A percentile compares a stretch with the other conserved stretches of the same genome.
These are phyloP conservation scores for Apeira syringaria DNA, from an alignment of 2,888 invertebrate genomes.

Conservation along the genomic window DNA sequence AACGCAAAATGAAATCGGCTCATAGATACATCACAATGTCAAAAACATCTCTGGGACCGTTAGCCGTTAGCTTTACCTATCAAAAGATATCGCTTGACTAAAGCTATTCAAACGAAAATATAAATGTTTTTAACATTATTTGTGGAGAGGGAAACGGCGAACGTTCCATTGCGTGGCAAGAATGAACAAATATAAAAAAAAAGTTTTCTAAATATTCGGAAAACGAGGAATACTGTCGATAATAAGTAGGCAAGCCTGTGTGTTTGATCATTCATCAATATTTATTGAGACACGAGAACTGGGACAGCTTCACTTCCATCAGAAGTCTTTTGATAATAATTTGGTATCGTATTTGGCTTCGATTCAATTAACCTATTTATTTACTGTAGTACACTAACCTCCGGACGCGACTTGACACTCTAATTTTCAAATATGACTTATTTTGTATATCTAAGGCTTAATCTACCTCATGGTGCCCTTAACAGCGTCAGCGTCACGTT, in stretches of 20 bases:
- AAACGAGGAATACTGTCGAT: background rate
- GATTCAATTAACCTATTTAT: background rate
- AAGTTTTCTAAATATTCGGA: background rate
- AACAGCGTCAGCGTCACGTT: no score
- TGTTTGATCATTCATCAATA: background rate
- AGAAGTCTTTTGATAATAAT: conserved; percentile 1
- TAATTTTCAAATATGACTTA: no score
- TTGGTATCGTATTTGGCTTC: background rate
- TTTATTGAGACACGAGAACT: conserved; percentile 2
- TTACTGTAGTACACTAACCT: conserved; percentile 2
- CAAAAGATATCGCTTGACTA: no score
- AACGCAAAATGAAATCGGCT: no score
- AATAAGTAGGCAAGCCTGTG: background rate
- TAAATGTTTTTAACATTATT: no score
- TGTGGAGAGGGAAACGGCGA: background rate
- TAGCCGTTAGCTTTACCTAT: no score
- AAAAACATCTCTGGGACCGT: no score
- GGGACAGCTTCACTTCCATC: background rate
- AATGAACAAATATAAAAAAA: background rate
- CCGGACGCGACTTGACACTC: no score
- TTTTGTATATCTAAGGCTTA: no score
- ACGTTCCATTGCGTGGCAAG: conserved; percentile 1
- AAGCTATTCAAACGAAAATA: no score
- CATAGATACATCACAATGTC: no score
- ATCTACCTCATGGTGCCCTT: no score